phyloP scores from a whole-genome alignment of 2,797 vertebrate genomes.

The Macropus fuliginosus region DNA sequence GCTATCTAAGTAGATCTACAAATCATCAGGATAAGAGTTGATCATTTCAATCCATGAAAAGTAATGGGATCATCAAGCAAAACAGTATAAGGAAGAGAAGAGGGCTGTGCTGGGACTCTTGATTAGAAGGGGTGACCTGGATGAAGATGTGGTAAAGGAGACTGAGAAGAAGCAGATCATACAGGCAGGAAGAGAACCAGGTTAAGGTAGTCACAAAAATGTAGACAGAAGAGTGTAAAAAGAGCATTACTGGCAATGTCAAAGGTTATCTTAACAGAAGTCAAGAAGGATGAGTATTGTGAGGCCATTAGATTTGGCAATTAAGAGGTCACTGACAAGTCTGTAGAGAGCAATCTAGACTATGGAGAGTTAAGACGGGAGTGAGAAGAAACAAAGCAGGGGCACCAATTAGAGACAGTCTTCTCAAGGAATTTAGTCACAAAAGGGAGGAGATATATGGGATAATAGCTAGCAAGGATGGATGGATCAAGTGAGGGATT shows the following conservation, averaged over 20 bases:
- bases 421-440: background rate
- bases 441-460: background rate
- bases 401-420: background rate
- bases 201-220: background rate
- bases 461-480: background rate
- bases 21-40: background rate
- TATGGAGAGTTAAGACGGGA: background rate
- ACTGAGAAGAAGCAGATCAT: background rate
- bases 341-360: background rate
- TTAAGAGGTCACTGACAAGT: background rate
- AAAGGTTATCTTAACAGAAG: background rate
- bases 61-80: background rate
- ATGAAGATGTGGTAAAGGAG: background rate
- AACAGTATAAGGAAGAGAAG: background rate
- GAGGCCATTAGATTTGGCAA: background rate
- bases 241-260: background rate
- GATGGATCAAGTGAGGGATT: background rate
- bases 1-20: background rate
- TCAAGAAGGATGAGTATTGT: background rate
- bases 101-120: background rate
- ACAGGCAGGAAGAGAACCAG: background rate
- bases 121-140: background rate
- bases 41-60: background rate
- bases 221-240: background rate
- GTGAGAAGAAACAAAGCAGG: background rate